phyloP scores from a whole-genome alignment of 2,113 vertebrate genomes.

The Myxocyprinus asiaticus region DNA sequence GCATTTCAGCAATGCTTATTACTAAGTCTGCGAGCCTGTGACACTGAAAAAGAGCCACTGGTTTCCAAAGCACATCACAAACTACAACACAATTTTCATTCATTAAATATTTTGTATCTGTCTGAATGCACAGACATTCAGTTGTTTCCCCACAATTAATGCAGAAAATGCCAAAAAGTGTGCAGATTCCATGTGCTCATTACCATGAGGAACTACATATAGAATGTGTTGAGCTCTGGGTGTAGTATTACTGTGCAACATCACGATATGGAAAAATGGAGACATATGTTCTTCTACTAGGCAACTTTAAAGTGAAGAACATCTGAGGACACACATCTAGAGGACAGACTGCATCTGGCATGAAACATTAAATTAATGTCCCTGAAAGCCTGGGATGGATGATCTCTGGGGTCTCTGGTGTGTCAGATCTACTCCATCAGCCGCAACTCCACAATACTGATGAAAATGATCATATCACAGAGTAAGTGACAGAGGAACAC shows the following conservation, averaged over 20 bases:
- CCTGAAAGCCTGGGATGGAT: slow-evolving; percentile 13
- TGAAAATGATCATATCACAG: neutral
- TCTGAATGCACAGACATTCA: too few relatives aligned
- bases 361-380: slow-evolving; percentile 15
- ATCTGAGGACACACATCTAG: slow-evolving; percentile 8
- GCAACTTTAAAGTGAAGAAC: neutral
- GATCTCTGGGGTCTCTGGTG: slow-evolving; percentile 11
- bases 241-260: neutral
- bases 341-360: slow-evolving; percentile 1
- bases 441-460: neutral
- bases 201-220: too few relatives aligned
- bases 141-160: too few relatives aligned
- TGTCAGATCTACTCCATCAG: slow-evolving; percentile 1
- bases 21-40: too few relatives aligned
- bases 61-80: too few relatives aligned
- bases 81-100: too few relatives aligned
- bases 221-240: neutral
- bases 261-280: neutral
- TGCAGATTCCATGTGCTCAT: too few relatives aligned
- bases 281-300: neutral
- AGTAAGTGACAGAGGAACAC: slow-evolving; percentile 12
- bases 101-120: too few relatives aligned
- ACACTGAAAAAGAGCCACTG: too few relatives aligned
- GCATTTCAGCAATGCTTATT: too few relatives aligned
- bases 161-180: too few relatives aligned